phyloP scores from a whole-genome alignment of 2,888 invertebrate species.

The Arrhopalites spinosus region DNA sequence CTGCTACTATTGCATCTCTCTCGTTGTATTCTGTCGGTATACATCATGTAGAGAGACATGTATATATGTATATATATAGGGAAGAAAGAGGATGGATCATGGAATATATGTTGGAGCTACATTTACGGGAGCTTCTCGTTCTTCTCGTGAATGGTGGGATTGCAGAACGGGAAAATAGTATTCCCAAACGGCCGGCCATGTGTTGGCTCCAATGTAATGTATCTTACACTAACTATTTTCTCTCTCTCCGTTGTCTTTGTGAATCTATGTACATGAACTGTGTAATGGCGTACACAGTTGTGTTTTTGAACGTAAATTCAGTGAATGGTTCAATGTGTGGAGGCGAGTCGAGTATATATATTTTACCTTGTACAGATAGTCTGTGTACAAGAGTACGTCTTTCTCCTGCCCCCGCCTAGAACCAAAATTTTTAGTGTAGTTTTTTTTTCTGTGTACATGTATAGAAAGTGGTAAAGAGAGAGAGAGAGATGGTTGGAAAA shows the following conservation, averaged over 20 bases:
- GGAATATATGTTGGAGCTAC: neutral
- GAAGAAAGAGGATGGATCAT: neutral
- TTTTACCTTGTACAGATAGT: neutral
- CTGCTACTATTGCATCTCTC: neutral
- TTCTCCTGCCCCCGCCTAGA: too few relatives aligned
- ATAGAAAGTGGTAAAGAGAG: neutral
- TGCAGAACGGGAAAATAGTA: slow-evolving; percentile 15
- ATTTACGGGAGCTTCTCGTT: neutral
- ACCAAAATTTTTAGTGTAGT: too few relatives aligned
- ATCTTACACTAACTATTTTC: slow-evolving; percentile 12
- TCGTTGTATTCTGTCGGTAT: neutral
- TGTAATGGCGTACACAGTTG: neutral
- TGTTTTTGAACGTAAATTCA: too few relatives aligned
- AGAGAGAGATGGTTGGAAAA: neutral
- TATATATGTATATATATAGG: too few relatives aligned
- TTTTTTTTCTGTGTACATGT: too few relatives aligned
- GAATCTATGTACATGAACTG: neutral
- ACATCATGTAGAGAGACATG: neutral
- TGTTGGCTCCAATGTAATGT: slow-evolving; percentile 27
- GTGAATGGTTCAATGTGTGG: neutral
- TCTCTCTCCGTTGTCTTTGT: neutral
- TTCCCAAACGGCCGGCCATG: slow-evolving; percentile 41
- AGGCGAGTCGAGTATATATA: neutral
- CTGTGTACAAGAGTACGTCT: neutral
- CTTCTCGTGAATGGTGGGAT: neutral